phyloP scores from a whole-genome alignment of 2,888 invertebrate species.

The Neoaliturus tenellus region DNA sequence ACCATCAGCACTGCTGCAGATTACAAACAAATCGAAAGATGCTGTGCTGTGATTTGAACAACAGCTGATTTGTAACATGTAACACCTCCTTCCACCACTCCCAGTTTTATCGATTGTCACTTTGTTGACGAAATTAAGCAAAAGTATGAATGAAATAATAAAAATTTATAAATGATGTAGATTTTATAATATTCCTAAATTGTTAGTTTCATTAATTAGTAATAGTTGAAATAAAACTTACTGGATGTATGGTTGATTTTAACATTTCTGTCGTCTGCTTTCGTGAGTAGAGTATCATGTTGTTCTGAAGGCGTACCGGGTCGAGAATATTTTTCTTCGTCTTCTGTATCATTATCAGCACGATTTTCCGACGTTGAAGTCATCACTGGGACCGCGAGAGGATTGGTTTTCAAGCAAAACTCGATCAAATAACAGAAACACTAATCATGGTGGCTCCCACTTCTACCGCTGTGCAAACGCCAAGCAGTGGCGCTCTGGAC shows the following conservation, averaged over 20 bases:
- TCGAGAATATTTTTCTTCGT: slow-evolving; percentile 59
- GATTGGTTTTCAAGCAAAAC: not conserved
- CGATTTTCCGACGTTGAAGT: slow-evolving; percentile 45
- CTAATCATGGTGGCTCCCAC: slow-evolving; percentile 39
- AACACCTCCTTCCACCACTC: slow-evolving; percentile 23
- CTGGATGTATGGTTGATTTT: slow-evolving; percentile 7
- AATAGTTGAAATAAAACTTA: slow-evolving; percentile 7
- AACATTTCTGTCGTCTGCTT: slow-evolving; percentile 53
- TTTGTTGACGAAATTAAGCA: not conserved
- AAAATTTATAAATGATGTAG: not conserved
- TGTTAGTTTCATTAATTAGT: not conserved
- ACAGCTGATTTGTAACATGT: slow-evolving; percentile 23
- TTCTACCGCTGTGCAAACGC: not conserved
- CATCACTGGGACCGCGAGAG: slow-evolving; percentile 22
- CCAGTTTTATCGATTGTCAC: slow-evolving; percentile 34
- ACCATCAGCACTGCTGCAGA: not conserved
- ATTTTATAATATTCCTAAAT: not conserved
- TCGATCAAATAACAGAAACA: slow-evolving; percentile 41
- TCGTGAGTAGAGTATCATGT: slow-evolving; percentile 41
- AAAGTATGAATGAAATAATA: not conserved
- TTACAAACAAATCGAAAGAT: not conserved
- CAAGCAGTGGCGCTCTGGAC: slow-evolving; percentile 2
- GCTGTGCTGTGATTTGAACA: not conserved
- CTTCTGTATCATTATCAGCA: slow-evolving; percentile 54
- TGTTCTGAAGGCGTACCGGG: slow-evolving; percentile 54